Conservation (phyloP, 2,888 invertebrate genomes). For the Liodrosophila aerea region DNA sequence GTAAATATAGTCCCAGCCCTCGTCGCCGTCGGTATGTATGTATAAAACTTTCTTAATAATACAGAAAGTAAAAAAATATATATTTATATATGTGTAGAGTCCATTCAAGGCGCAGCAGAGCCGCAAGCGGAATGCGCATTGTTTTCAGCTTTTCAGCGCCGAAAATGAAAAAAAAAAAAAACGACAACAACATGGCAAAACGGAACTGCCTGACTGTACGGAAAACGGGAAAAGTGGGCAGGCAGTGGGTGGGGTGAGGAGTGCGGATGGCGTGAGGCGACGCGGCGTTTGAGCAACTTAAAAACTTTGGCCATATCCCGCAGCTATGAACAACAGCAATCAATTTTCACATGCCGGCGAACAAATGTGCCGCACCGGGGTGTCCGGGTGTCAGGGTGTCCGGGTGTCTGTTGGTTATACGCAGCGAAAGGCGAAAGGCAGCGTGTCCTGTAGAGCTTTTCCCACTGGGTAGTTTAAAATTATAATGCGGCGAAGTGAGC, state of each 20-base stretch:
- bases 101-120: conserved; percentile 71
- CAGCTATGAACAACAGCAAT: conserved; percentile 77
- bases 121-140: conserved; percentile 76
- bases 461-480: conserved; percentile 64
- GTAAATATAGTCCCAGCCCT: conserved; percentile 70
- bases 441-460: conserved; percentile 3
- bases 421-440: background rate
- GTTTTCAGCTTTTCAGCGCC: conserved; percentile 75
- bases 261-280: conserved; percentile 12
- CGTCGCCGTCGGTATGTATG: conserved; percentile 48
- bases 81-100: conserved; percentile 24
- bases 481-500: conserved; percentile 58
- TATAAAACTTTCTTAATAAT: conserved; percentile 75
- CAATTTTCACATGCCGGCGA: conserved; percentile 76
- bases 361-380: conserved; percentile 73
- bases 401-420: conserved; percentile 8
- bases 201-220: no score
- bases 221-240: conserved; percentile 8
- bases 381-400: conserved; percentile 26
- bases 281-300: conserved; percentile 62
- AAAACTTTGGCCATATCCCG: conserved; percentile 77
- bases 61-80: conserved; percentile 43
- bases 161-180: conserved; percentile 17
- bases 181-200: conserved; percentile 37
- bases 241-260: conserved; percentile 19